Evolutionary conservation across 35 echinoderm and acorn worm species (phyloP).

Genomic region (Ptychodera flava): DNA sequence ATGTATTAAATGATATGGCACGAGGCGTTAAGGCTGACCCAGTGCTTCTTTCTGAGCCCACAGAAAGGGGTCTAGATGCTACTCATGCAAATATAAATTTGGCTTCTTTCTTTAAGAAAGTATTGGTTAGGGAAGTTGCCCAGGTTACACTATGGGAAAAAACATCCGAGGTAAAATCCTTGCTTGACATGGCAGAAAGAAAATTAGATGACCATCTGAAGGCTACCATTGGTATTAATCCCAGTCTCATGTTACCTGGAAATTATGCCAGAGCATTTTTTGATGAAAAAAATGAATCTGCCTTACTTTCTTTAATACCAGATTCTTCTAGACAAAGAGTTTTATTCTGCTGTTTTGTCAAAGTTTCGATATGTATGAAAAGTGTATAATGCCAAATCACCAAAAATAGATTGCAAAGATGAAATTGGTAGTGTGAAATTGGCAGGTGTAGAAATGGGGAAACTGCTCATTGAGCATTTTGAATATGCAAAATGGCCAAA

Average conservation of each 20-base stretch:
- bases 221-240: not conserved
- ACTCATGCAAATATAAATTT: constrained; percentile 41
- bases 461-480: not conserved
- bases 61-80: constrained; percentile 18
- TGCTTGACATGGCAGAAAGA: constrained; percentile 24
- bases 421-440: not conserved
- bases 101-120: constrained; percentile 30
- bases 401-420: not conserved
- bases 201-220: constrained; percentile 19
- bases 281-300: not conserved
- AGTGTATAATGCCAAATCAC: constrained; percentile 10
- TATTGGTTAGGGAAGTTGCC: constrained; percentile 34
- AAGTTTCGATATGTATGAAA: constrained; percentile 16
- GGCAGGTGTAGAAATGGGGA: constrained; percentile 5
- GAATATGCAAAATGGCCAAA: constrained; percentile 3
- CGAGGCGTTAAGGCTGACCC: constrained; percentile 8
- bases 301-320: too few species aligned
- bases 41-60: constrained; percentile 7
- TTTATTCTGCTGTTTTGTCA: not conserved
- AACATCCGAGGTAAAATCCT: not conserved
- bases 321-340: too few species aligned
- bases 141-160: constrained; percentile 4
- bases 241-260: constrained; percentile 44
- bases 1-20: constrained; percentile 8
- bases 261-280: constrained; percentile 25